Conservation (phyloP, 2,113 vertebrate genomes). For the Nesogale talazaci region DNA sequence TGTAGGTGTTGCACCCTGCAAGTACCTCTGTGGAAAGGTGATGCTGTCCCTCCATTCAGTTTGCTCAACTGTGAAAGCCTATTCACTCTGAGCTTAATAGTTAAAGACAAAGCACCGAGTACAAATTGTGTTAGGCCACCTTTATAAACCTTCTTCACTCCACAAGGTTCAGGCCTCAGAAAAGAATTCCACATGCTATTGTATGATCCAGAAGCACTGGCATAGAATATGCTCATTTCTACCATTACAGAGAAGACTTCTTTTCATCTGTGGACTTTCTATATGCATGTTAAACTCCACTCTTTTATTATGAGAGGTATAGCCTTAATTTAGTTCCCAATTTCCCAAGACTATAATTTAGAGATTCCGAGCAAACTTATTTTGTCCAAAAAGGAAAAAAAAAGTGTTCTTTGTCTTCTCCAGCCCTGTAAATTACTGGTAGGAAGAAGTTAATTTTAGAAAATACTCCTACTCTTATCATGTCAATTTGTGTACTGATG, state of each 20-base stretch:
- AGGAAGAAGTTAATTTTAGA: background rate
- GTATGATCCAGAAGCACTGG: background rate
- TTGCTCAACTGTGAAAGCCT: constrained; percentile 51
- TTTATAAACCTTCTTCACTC: background rate
- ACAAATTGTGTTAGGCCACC: background rate
- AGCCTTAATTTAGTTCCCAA: background rate
- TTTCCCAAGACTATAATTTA: constrained; percentile 13
- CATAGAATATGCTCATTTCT: background rate
- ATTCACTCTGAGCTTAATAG: background rate
- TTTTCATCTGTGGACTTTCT: constrained; percentile 10
- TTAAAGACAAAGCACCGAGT: background rate
- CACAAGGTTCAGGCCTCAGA: background rate
- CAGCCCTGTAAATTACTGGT: background rate
- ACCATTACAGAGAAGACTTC: background rate
- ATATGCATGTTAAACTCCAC: background rate
- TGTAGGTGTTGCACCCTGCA: background rate
- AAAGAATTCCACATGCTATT: background rate
- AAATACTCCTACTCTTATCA: background rate
- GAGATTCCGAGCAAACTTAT: constrained; percentile 24
- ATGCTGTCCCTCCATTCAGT: background rate
- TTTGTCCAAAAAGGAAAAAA: background rate
- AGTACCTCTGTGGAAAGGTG: background rate
- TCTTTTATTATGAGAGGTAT: background rate
- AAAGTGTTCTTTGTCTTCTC: constrained; percentile 1
- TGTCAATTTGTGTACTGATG: background rate